Evolutionary conservation across 2,113 vertebrate genomes (phyloP), one percentile per base, ranked within the genome.

Genomic region (Crotalus viridis): DNA sequence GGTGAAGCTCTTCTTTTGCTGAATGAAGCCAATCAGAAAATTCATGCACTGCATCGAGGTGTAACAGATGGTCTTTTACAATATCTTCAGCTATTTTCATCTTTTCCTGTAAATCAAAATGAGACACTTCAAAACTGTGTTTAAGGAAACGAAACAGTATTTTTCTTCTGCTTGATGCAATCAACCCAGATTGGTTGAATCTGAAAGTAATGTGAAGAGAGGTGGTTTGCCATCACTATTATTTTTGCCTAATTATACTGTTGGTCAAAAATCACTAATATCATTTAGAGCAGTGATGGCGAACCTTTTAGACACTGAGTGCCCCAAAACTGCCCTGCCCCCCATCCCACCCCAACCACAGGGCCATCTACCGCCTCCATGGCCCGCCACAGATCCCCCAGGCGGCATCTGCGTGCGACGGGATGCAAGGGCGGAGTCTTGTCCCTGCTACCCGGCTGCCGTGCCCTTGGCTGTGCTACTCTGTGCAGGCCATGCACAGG

Each of bases 21-120:
- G 98, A 99, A 94, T 99, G 98, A 88, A 99, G 98, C 99, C 99
- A 99, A 92, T 99, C 99, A 0, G 98, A 99, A 96, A 99, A 98
- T 95, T 99, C 99, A 92, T 99, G 98, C 39, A 99, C 98, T 0
- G 99, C 98, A 92, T 99, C 98, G 95, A 99, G 97, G 93, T 99
- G 99, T 64, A 98, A 96, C 93, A 99, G 98, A 92, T 99, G 99
- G 94, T 99, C 99, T 94, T 98, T 98, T 92, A 99, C 98, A 1
- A 98, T 98, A 1, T 98, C 98, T 97, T 99, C 99, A 0, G 98
- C 98, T 85, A 98, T 97, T 89, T 97, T 98, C 96, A 99, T 99
- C 97, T 99, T 98, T 89, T 98, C 99, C 99, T 99, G 24, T 56
- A 43, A 93, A 74, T 93, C 21, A 95, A 56, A 95, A 33, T 0